Conservation (phyloP, 2,888 invertebrate genomes). For the Temnothorax unifasciatus region DNA sequence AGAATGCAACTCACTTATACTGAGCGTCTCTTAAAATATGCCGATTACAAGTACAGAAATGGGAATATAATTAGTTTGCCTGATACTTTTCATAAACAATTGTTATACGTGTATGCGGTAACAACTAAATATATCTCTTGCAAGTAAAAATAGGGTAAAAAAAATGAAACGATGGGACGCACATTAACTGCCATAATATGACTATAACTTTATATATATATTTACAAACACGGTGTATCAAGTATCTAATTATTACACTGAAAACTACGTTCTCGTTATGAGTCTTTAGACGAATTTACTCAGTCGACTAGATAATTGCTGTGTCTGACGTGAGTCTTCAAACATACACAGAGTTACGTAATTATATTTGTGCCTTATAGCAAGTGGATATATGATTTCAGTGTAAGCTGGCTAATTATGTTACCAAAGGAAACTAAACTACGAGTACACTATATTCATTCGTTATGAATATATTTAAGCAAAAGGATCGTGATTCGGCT, state of each 20-base stretch:
- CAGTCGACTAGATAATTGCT: conserved; percentile 63
- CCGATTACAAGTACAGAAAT: not conserved
- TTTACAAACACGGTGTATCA: not conserved
- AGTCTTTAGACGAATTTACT: conserved; percentile 57
- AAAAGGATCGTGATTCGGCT: not conserved
- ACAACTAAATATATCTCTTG: not conserved
- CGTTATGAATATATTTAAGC: not conserved
- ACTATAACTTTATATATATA: not conserved
- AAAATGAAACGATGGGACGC: not conserved
- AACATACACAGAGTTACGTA: conserved; percentile 64
- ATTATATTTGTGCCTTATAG: conserved; percentile 38
- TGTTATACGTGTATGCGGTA: not conserved
- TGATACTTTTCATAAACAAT: not conserved
- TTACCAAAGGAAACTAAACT: conserved; percentile 30
- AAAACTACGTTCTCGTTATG: not conserved
- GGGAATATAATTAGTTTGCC: not conserved
- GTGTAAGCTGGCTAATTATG: conserved; percentile 25
- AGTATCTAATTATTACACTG: not conserved
- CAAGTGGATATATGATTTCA: conserved; percentile 27
- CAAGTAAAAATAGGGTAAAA: not conserved
- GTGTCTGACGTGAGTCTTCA: conserved; percentile 53
- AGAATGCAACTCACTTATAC: not conserved
- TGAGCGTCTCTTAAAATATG: not conserved
- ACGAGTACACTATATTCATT: not conserved
- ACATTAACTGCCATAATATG: not conserved